A percentile compares a stretch with the other conserved stretches of the same genome.
phyloP scores from a whole-genome alignment of 2,797 vertebrate species.

The Nothura maculosa region DNA sequence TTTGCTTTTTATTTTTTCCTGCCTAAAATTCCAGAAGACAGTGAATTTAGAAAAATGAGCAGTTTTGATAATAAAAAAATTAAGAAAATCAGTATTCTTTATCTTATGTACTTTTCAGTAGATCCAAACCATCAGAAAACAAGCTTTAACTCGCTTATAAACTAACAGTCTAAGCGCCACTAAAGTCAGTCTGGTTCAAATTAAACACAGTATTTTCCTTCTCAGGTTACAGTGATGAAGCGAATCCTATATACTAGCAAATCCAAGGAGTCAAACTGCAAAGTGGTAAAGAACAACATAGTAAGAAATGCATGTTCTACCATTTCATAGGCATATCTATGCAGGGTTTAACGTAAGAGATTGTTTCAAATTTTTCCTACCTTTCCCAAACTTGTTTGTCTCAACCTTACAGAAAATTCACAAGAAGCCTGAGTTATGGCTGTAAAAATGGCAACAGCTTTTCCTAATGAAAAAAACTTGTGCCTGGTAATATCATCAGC shows the following conservation, averaged over 20 bases:
- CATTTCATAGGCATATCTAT: not conserved
- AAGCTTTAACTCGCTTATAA: slow-evolving; percentile 26
- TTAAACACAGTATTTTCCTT: not conserved
- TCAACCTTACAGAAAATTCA: not conserved
- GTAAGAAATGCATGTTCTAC: accelerated
- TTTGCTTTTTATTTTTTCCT: accelerated
- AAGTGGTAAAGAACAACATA: not conserved
- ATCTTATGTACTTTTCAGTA: not conserved
- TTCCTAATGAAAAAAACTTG: not conserved
- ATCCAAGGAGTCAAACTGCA: not conserved
- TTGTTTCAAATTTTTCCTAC: not conserved
- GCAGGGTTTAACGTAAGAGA: not conserved
- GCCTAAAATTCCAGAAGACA: not conserved
- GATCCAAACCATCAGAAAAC: slow-evolving; percentile 5
- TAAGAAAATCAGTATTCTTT: not conserved
- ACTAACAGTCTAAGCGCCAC: not conserved
- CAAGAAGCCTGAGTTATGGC: not conserved
- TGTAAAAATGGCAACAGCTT: not conserved
- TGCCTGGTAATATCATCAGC: not conserved
- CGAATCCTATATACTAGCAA: not conserved
- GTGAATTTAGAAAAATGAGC: not conserved
- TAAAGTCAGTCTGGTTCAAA: not conserved
- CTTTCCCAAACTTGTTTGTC: not conserved
- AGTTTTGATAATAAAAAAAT: slow-evolving; percentile 19
- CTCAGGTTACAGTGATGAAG: not conserved